Evolutionary conservation across 2,797 vertebrate species (phyloP).

Genomic region (Eospalax fontanierii): DNA sequence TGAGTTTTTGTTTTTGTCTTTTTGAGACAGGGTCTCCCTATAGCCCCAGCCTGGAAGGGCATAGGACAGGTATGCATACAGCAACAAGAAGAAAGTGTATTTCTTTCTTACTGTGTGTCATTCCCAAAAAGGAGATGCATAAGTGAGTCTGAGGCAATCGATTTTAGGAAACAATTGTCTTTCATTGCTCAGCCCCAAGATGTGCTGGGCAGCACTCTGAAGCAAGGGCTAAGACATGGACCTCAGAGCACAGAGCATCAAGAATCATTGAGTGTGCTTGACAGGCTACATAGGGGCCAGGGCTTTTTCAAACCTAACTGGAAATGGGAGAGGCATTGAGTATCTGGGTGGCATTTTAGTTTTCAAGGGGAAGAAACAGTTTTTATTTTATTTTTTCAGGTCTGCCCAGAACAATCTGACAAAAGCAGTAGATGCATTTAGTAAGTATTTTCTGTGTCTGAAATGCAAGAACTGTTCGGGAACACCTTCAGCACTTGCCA

Average conservation of each 20-base stretch:
- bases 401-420: slow-evolving; percentile 87
- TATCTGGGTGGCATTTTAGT: fast-evolving
- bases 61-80: not conserved
- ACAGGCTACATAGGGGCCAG: not conserved
- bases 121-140: not conserved
- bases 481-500: not conserved
- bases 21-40: no score
- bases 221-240: not conserved
- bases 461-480: not conserved
- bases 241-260: not conserved
- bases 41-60: not conserved
- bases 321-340: not conserved
- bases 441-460: slow-evolving; percentile 90
- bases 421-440: slow-evolving; percentile 95
- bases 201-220: not conserved
- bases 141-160: not conserved
- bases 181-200: not conserved
- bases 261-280: not conserved
- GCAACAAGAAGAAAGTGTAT: not conserved
- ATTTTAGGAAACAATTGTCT: no score
- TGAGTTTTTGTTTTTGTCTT: no score
- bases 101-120: not conserved
- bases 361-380: not conserved
- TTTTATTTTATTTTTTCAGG: slow-evolving; percentile 87
- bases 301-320: not conserved